Evolutionary conservation across 2,113 vertebrate genomes (phyloP), one percentile per base, ranked within the genome.

Genomic region (Lanius ludovicianus): DNA sequence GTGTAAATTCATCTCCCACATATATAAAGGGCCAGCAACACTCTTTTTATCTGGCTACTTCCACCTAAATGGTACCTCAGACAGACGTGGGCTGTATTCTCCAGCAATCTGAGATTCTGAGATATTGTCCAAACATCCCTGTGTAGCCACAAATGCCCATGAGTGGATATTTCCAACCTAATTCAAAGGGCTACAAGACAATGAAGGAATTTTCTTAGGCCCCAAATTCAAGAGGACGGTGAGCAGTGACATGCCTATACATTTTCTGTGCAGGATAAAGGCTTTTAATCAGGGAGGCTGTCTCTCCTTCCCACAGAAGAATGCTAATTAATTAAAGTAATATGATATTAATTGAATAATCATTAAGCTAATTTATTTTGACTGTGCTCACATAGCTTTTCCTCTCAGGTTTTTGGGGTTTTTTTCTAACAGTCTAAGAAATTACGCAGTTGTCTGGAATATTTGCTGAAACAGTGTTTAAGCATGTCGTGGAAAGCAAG

Each of bases 261-360:
- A 9, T 76, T 89, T 80, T 87, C 55, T 57, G 6, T 52, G 35
- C 33, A 53, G 56, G 19, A 60, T 50, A 93, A 92, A 88, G 41
- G 22, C 17, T 73, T 85, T 88, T 89, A 95, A 84, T 87, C 57
- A 64, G 59, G 23, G 65, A 76, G 50, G 52, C 24, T 79, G 49
- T 79, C 41, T 62, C 14, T 87, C 24, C 50, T 88, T 93, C 46
- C 44, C 15, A 33, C 46, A 50, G 35, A 93, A 78, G 41, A 77
- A 59, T 84, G 70, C 1, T 68, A 73, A 87, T 84, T 82, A 90
- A 85, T 94, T 89, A 52, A 83, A 87, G 42, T 52, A 33, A 76
- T 76, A 46, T 50, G 47, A 62, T 93, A 89, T 93, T 96, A 91
- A 87, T 91, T 1, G 9, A 95, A 85, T 70, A 86, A 92, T 74